These are phyloP conservation scores for Chiridota heheva DNA, from an alignment of 35 echinoderm and acorn worm species.

Conservation along the genomic window DNA sequence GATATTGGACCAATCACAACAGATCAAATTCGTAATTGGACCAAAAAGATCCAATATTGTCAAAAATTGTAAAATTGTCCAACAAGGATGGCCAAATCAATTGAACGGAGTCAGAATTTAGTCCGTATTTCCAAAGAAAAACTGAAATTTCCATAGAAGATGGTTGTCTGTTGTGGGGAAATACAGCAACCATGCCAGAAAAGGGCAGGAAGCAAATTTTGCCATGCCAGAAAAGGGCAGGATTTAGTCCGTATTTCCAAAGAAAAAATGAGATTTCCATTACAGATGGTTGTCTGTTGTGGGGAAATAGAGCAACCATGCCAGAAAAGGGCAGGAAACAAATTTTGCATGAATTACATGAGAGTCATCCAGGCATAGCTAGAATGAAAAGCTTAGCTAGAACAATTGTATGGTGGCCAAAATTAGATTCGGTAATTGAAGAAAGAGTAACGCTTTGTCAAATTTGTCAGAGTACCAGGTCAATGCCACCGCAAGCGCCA, in stretches of 20 bases:
- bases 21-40: conserved; percentile 33
- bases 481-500: conserved; percentile 41
- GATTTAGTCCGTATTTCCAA: conserved; percentile 1
- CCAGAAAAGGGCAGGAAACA: background rate
- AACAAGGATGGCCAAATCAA: conserved; percentile 35
- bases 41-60: conserved; percentile 35
- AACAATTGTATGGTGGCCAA: conserved; percentile 49
- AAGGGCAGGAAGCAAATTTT: conserved; percentile 14
- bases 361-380: conserved; percentile 34
- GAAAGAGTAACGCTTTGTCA: conserved; percentile 33
- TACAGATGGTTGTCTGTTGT: conserved; percentile 21
- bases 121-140: background rate
- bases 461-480: conserved; percentile 16
- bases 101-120: background rate
- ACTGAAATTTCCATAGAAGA: conserved; percentile 14
- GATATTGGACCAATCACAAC: conserved; percentile 31
- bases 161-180: conserved; percentile 35
- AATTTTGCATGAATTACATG: conserved; percentile 51
- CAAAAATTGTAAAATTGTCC: conserved; percentile 25
- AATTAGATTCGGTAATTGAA: conserved; percentile 47
- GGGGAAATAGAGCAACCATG: conserved; percentile 19
- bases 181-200: conserved; percentile 7
- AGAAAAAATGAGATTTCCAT: conserved; percentile 3
- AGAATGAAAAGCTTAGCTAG: conserved; percentile 52
- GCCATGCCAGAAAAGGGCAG: too few relatives aligned